These are phyloP conservation scores for Erethizon dorsatum DNA, from an alignment of 2,797 vertebrate species.

Conservation along the genomic window DNA sequence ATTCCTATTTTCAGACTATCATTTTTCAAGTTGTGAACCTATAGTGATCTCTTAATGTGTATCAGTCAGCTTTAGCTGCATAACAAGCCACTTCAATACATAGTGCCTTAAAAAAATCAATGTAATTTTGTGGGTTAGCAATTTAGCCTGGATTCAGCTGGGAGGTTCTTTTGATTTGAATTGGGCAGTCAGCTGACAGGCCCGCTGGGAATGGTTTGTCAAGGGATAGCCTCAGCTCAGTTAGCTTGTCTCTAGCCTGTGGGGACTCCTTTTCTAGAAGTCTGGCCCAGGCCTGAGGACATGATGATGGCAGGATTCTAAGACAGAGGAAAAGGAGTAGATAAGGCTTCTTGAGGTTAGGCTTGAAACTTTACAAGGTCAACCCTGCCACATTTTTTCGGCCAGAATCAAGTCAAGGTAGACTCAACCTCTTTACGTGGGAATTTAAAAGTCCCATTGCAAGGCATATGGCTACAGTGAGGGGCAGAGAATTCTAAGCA, in stretches of 20 bases:
- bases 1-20: constrained; percentile 9
- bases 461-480: background rate
- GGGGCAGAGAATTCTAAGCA: background rate
- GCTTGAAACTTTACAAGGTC: background rate
- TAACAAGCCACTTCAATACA: background rate
- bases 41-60: background rate
- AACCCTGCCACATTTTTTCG: background rate
- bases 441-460: background rate
- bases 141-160: background rate
- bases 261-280: background rate
- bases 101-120: constrained; percentile 14
- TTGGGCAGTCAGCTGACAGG: background rate
- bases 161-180: background rate
- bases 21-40: background rate
- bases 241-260: background rate
- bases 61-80: background rate
- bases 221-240: background rate
- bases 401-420: background rate
- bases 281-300: background rate
- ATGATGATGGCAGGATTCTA: background rate
- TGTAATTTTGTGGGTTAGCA: background rate
- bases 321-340: background rate
- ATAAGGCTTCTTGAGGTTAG: background rate
- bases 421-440: background rate
- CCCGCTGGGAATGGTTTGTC: background rate